These are phyloP conservation scores for Tipula unca DNA, from an alignment of 2,888 invertebrate species.

Conservation along the genomic window DNA sequence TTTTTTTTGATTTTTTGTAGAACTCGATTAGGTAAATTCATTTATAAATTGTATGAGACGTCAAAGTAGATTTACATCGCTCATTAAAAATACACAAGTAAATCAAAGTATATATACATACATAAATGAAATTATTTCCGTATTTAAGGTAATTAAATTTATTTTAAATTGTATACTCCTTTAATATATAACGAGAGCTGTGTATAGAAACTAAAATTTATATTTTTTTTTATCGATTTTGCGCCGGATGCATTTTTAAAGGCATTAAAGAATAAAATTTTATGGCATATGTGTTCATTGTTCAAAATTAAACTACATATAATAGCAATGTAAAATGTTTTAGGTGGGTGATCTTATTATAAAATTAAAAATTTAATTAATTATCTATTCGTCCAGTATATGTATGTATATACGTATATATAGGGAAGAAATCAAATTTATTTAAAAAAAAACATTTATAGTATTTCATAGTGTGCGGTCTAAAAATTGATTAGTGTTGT, in stretches of 20 bases:
- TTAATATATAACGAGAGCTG: not conserved
- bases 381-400: not conserved
- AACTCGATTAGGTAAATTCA: too few relatives aligned
- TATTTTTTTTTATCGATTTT: not conserved
- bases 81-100: not conserved
- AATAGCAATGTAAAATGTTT: not conserved
- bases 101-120: not conserved
- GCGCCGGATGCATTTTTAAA: not conserved
- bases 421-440: not conserved
- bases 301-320: not conserved
- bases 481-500: not conserved
- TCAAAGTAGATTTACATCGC: too few relatives aligned
- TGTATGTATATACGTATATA: too few relatives aligned
- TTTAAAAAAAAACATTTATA: not conserved
- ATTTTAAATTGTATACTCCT: not conserved
- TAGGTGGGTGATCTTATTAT: not conserved
- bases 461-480: not conserved
- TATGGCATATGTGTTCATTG: too few relatives aligned
- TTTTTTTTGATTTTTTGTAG: too few relatives aligned
- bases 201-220: not conserved
- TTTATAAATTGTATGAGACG: too few relatives aligned
- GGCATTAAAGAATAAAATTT: not conserved
- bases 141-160: not conserved
- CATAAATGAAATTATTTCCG: not conserved
- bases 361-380: too few relatives aligned